These are phyloP conservation scores for Marasmarcha lunaedactyla DNA, from an alignment of 2,888 invertebrate species.

Conservation along the genomic window DNA sequence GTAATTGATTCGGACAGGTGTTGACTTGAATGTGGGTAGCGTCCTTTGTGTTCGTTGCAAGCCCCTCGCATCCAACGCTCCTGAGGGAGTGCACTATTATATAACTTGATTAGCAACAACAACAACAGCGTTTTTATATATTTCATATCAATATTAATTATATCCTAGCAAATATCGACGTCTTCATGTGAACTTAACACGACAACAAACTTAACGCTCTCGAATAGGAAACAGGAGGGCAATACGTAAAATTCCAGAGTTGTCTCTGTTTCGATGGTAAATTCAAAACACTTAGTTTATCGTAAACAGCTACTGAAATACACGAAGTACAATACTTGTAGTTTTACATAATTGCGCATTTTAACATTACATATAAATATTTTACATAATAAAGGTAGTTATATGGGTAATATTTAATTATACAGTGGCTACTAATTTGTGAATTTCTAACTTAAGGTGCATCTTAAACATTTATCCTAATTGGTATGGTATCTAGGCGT, in stretches of 20 bases:
- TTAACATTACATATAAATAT: slow-evolving; percentile 13
- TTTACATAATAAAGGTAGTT: too few relatives aligned
- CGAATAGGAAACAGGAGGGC: too few relatives aligned
- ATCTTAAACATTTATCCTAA: not conserved
- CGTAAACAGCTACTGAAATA: slow-evolving; percentile 1
- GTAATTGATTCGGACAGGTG: too few relatives aligned
- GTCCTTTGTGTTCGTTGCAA: too few relatives aligned
- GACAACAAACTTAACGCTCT: too few relatives aligned
- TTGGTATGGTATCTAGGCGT: not conserved
- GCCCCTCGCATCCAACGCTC: slow-evolving; percentile 15
- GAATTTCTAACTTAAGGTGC: not conserved
- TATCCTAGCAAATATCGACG: slow-evolving; percentile 13
- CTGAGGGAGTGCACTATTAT: slow-evolving; percentile 49
- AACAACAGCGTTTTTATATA: slow-evolving; percentile 65
- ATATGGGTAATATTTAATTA: too few relatives aligned
- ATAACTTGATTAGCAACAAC: slow-evolving; percentile 66
- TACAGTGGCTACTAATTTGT: too few relatives aligned
- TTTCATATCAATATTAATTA: slow-evolving; percentile 36
- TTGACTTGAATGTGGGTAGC: too few relatives aligned
- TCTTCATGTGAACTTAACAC: too few relatives aligned
- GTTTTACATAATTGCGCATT: slow-evolving; percentile 36
- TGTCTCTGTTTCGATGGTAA: not conserved
- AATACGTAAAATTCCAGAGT: too few relatives aligned
- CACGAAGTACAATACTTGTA: slow-evolving; percentile 12
- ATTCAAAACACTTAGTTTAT: slow-evolving; percentile 1